These are phyloP conservation scores for Poeciliopsis retropinna DNA, from an alignment of 2,113 vertebrate genomes.

Conservation along the genomic window DNA sequence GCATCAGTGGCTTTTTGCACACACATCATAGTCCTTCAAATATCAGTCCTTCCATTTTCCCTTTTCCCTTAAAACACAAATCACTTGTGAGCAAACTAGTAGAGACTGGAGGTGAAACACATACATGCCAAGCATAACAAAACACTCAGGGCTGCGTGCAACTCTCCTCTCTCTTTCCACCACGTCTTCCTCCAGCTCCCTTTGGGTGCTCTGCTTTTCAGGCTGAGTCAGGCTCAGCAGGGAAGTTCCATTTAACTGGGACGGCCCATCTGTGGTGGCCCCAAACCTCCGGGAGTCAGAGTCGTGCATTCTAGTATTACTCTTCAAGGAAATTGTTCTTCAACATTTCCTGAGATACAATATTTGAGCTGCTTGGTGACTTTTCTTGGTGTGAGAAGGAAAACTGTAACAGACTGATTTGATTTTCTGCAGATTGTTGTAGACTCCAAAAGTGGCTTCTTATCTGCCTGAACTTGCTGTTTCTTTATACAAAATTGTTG, in stretches of 20 bases:
- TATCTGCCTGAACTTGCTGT: slow-evolving; percentile 20
- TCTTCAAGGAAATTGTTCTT: slow-evolving; percentile 87
- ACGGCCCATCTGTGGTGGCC: slow-evolving; percentile 79
- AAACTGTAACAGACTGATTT: slow-evolving; percentile 86
- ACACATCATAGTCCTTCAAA: not conserved
- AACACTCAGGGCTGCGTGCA: slow-evolving; percentile 27
- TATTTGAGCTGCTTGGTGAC: slow-evolving; percentile 75
- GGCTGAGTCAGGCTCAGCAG: slow-evolving; percentile 84
- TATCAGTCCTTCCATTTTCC: slow-evolving; percentile 22
- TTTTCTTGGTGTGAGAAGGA: slow-evolving; percentile 82
- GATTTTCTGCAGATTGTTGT: slow-evolving; percentile 72
- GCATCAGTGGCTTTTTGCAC: slow-evolving; percentile 15
- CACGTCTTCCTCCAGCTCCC: slow-evolving; percentile 69
- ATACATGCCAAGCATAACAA: slow-evolving; percentile 69
- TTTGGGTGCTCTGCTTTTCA: slow-evolving; percentile 77
- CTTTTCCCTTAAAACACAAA: slow-evolving; percentile 11
- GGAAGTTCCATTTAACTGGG: slow-evolving; percentile 87
- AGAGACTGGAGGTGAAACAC: slow-evolving; percentile 33
- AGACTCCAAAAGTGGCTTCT: slow-evolving; percentile 27
- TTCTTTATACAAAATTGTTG: slow-evolving; percentile 4
- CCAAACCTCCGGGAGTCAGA: slow-evolving; percentile 81
- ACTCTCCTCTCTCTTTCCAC: slow-evolving; percentile 53
- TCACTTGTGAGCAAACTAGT: slow-evolving; percentile 45
- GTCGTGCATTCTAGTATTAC: slow-evolving; percentile 89
- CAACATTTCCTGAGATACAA: slow-evolving; percentile 90